These are phyloP conservation scores for Hirudo medicinalis DNA, from an alignment of 1,140 invertebrate genomes.

Conservation along the genomic window DNA sequence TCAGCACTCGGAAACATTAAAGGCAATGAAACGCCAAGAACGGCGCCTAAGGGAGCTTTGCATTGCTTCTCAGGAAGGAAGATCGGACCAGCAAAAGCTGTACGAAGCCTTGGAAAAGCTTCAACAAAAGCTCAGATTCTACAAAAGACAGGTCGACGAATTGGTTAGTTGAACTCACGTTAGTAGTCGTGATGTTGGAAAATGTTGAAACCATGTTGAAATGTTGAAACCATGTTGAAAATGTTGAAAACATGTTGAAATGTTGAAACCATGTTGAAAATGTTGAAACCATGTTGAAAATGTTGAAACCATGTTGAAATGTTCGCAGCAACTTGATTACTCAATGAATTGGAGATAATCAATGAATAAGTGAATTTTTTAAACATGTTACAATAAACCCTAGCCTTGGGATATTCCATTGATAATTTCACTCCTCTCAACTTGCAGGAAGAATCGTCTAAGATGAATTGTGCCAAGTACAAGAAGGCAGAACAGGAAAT, in stretches of 20 bases:
- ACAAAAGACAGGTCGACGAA: constrained; percentile 11
- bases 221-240: too few species aligned
- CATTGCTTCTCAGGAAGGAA: background rate
- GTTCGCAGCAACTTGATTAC: too few species aligned
- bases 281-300: too few species aligned
- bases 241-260: too few species aligned
- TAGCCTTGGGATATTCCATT: background rate
- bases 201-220: background rate
- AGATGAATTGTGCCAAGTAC: constrained; percentile 1
- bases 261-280: too few species aligned
- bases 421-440: background rate
- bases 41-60: background rate
- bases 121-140: constrained; percentile 1
- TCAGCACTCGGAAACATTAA: constrained; percentile 64
- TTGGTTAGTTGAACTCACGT: constrained; percentile 7
- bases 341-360: too few species aligned
- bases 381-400: too few species aligned
- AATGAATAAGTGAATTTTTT: too few species aligned
- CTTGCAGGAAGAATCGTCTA: constrained; percentile 9
- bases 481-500: constrained; percentile 8
- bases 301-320: too few species aligned
- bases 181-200: background rate
- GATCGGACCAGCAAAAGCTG: background rate
- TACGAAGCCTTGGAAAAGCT: constrained; percentile 4
- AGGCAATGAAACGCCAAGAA: constrained; percentile 36